Base-by-base conservation (phyloP, 2,888 invertebrate species). In the Panzeria rudis region DNA sequence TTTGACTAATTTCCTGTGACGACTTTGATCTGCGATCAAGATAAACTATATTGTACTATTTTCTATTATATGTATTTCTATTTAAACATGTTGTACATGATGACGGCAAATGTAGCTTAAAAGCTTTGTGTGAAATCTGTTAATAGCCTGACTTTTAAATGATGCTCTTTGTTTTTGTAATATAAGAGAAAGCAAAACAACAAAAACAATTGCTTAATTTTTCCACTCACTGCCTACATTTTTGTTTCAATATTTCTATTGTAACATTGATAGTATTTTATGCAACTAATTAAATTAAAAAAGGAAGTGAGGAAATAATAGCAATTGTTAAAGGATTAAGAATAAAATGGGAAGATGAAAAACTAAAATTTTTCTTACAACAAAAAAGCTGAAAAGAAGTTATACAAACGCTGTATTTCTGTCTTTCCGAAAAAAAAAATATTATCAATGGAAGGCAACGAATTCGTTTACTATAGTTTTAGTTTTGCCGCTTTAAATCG, bases 271-370 rank as follows among this genome's bases (percentile, higher is more conserved):
- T 1, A 50, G 3, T 41, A 17, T 64, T 47, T 68, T 71, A 41
- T 75, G 56, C 77, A 64, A 82, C 62, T 73, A 82, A 78, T 78
- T 81, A 54, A 73, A 78, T 81, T 82, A 84, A 64, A 23, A 17
- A 3, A 4, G 6, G 11, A 50, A 23, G 17, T 0, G 15, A 9
- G 7, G 17, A 23, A 41, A 23, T 61, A 8, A 41, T 25, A 50
- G 52, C 77, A 81, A 75, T 82, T 85, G 73, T 23, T 64, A 82
- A 85, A 23, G 85, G 85, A 78, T 82, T 85, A 82, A 82, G 59
- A 77, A 71, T 72, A 41, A 62, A 73, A 73, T 69, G 20, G n/a
- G 32, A 69, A 29, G 20, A 52, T 38, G 72, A 64, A 56, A 80
- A 38, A 13, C 32, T 38, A 54, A 62, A 61, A 32, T 54, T 75